phyloP scores from a whole-genome alignment of 2,888 invertebrate genomes.

The Anarsia innoxiella region DNA sequence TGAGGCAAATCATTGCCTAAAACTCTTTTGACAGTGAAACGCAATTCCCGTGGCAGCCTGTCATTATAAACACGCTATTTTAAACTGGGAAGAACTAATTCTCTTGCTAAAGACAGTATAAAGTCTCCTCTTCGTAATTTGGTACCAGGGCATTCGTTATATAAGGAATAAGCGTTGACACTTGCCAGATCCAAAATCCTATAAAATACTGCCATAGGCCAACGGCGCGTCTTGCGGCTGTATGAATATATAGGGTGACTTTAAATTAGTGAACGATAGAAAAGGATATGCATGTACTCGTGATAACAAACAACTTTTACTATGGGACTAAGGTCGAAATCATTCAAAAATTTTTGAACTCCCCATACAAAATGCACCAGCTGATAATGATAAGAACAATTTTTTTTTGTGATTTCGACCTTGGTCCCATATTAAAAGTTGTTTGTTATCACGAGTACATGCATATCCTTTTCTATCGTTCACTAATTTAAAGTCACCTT shows the following conservation, averaged over 20 bases:
- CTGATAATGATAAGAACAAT: no score
- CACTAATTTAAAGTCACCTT: no score
- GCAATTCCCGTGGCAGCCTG: conserved; percentile 1
- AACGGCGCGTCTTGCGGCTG: conserved; percentile 11
- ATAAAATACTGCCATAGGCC: conserved; percentile 13
- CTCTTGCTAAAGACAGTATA: conserved; percentile 1
- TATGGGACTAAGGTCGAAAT: no score
- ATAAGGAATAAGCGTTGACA: conserved; percentile 9
- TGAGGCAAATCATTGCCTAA: background rate
- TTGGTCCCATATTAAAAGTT: no score
- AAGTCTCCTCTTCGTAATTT: background rate
- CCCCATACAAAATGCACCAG: no score
- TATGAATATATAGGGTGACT: conserved; percentile 13
- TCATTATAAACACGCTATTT: conserved; percentile 1
- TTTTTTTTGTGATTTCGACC: no score
- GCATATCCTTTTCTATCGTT: no score
- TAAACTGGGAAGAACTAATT: conserved; percentile 3
- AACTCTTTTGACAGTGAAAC: conserved; percentile 1
- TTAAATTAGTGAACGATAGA: no score
- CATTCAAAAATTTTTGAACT: no score
- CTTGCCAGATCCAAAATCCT: conserved; percentile 11
- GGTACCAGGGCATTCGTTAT: background rate
- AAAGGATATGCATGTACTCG: no score
- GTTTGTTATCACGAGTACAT: no score
- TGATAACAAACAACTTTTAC: no score